phyloP scores from a whole-genome alignment of 2,888 invertebrate species.

The Celastrina argiolus region DNA sequence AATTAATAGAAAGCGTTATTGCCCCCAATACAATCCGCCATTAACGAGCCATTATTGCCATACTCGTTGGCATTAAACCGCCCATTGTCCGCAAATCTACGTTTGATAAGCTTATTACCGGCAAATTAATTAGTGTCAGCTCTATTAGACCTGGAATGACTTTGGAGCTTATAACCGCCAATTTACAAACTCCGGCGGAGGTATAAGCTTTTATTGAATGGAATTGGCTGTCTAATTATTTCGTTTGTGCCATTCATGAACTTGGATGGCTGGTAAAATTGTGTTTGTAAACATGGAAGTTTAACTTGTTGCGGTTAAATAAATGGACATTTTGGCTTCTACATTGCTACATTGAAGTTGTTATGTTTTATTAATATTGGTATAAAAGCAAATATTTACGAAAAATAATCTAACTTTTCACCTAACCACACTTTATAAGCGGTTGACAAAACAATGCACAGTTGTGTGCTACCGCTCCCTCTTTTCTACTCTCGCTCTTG shows the following conservation, averaged over 20 bases:
- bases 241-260: background rate
- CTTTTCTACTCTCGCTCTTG: too few relatives aligned
- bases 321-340: background rate
- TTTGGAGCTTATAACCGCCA: conserved; percentile 31
- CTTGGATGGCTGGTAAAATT: background rate
- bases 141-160: conserved; percentile 48
- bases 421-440: too few relatives aligned
- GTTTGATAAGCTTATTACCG: conserved; percentile 71
- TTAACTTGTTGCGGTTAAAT: background rate
- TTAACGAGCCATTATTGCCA: conserved; percentile 46
- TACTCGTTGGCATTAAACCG: conserved; percentile 45
- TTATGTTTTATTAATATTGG: too few relatives aligned
- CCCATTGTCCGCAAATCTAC: conserved; percentile 51
- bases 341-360: too few relatives aligned
- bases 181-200: conserved; percentile 20
- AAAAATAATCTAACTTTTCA: too few relatives aligned
- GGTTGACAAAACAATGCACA: too few relatives aligned
- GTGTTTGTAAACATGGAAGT: background rate
- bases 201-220: background rate
- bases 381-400: too few relatives aligned
- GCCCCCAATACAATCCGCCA: conserved; percentile 33
- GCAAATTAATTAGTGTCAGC: conserved; percentile 68
- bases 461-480: too few relatives aligned
- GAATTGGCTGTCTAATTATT: background rate
- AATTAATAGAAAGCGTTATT: background rate